These are phyloP conservation scores for Willisornis vidua DNA, from an alignment of 2,113 vertebrate species.

Conservation along the genomic window DNA sequence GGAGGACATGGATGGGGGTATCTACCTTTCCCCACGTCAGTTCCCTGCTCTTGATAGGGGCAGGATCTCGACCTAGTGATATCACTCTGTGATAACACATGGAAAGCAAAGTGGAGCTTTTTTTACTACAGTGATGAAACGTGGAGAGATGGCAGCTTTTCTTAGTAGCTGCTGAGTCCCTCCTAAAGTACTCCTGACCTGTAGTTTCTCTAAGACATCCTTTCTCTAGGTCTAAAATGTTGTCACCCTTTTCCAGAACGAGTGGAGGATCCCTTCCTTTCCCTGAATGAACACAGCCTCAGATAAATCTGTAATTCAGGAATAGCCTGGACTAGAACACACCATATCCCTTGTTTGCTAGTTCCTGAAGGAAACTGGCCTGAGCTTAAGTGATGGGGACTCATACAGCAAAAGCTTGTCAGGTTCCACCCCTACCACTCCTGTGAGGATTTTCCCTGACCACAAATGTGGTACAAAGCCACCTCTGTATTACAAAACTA, in stretches of 20 bases:
- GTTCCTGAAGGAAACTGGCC: background rate
- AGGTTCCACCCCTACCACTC: background rate
- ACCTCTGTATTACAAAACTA: background rate
- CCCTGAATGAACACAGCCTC: background rate
- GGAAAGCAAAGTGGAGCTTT: background rate
- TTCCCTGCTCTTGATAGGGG: background rate
- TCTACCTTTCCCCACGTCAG: background rate
- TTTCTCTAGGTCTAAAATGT: background rate
- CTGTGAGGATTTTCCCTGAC: background rate
- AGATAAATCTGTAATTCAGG: background rate
- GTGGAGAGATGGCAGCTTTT: background rate
- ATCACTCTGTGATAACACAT: background rate
- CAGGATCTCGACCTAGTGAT: background rate
- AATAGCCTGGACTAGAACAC: background rate
- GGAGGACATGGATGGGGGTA: background rate
- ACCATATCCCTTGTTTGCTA: background rate
- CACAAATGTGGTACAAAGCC: background rate
- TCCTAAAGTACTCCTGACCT: background rate
- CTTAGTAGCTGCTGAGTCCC: background rate
- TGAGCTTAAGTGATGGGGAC: background rate
- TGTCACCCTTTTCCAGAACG: background rate
- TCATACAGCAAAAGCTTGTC: background rate
- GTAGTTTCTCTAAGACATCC: background rate
- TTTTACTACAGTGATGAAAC: background rate
- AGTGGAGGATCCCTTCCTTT: background rate